Conservation (phyloP, 2,113 vertebrate genomes). For the Protobothrops mucrosquamatus region DNA sequence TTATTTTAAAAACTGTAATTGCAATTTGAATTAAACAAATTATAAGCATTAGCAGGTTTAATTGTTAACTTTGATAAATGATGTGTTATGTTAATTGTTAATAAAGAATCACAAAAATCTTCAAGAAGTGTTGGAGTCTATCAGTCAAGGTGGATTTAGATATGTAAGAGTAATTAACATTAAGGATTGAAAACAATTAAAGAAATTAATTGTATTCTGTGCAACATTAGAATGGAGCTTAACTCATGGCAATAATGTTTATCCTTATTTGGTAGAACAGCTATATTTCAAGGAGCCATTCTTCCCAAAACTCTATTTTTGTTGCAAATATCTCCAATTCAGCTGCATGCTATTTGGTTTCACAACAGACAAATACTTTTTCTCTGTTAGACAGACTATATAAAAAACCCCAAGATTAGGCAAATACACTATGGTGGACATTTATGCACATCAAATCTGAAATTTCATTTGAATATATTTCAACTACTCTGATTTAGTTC, state of each 20-base stretch:
- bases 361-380: background rate
- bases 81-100: background rate
- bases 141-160: background rate
- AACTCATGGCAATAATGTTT: background rate
- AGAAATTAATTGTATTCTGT: background rate
- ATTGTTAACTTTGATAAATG: background rate
- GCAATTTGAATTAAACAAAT: background rate
- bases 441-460: background rate
- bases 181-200: background rate
- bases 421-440: background rate
- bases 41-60: background rate
- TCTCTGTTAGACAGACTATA: background rate
- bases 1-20: background rate
- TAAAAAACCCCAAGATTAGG: background rate
- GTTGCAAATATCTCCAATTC: background rate
- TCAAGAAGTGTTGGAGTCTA: background rate
- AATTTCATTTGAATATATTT: background rate
- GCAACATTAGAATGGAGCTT: background rate
- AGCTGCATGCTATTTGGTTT: background rate
- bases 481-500: background rate
- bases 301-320: background rate
- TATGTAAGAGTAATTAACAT: background rate
- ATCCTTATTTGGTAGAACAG: background rate
- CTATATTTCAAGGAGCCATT: background rate
- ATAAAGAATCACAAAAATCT: background rate